These are phyloP conservation scores for Eumaeus atala DNA, from an alignment of 1,140 invertebrate species.

Conservation along the genomic window DNA sequence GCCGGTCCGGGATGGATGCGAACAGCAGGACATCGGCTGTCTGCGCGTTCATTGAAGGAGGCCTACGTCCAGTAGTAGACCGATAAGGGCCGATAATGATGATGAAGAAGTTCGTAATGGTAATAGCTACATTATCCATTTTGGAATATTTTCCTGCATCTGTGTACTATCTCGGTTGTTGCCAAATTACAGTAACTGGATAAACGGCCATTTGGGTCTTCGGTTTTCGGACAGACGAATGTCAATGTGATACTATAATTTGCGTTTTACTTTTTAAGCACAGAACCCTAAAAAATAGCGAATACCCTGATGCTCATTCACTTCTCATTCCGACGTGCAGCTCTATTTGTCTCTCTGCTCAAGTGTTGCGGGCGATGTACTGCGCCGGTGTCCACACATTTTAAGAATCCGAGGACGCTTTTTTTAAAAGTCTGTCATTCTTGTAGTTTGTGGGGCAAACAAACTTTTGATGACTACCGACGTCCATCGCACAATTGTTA, in stretches of 20 bases:
- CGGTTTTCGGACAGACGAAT: background rate
- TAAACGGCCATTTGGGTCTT: background rate
- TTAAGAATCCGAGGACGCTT: background rate
- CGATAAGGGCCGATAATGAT: no score
- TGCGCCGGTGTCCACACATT: background rate
- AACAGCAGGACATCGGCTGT: no score
- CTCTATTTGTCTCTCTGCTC: slow-evolving; percentile 6
- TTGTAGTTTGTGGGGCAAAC: no score
- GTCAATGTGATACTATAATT: background rate
- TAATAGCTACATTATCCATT: no score
- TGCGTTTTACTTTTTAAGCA: background rate
- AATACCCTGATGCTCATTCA: background rate
- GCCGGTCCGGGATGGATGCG: no score
- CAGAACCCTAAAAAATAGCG: background rate
- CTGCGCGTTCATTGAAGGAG: no score
- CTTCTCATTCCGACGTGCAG: background rate
- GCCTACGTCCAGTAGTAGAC: no score
- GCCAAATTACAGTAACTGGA: background rate
- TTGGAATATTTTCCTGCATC: background rate
- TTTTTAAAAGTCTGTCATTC: background rate
- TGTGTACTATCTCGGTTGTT: background rate
- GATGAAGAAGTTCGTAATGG: no score
- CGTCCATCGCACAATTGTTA: no score
- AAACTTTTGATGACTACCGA: no score
- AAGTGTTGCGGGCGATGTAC: slow-evolving; percentile 3